A percentile compares a stretch with the other conserved stretches of the same genome.
phyloP scores from a whole-genome alignment of 2,113 vertebrate species.

The Edolisoma coerulescens region DNA sequence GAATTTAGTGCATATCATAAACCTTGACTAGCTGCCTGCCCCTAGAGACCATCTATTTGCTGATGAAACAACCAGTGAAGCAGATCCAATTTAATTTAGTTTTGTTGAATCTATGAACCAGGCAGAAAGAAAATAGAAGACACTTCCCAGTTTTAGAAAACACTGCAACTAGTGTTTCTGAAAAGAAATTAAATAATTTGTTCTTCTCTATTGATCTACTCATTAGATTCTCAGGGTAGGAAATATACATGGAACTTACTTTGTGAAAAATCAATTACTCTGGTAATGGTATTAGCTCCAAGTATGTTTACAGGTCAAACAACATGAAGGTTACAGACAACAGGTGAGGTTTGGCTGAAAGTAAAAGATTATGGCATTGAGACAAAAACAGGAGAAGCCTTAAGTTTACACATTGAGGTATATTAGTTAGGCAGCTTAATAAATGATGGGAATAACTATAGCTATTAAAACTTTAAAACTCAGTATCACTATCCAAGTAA shows the following conservation, averaged over 20 bases:
- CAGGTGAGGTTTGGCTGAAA: not conserved
- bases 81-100: not conserved
- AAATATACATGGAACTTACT: not conserved
- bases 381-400: not conserved
- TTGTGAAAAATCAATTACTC: not conserved
- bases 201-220: not conserved
- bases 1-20: not conserved
- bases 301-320: not conserved
- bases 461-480: not conserved
- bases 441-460: not conserved
- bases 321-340: not conserved
- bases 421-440: not conserved
- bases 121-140: not conserved
- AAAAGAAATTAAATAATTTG: not conserved
- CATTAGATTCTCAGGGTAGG: not conserved
- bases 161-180: not conserved
- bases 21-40: not conserved
- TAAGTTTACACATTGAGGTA: not conserved
- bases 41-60: not conserved
- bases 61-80: not conserved
- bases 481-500: not conserved
- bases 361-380: not conserved
- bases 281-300: not conserved
- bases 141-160: not conserved
- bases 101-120: not conserved